Base-by-base conservation (phyloP, 2,888 invertebrate genomes). In the Crepidodera aurea region DNA sequence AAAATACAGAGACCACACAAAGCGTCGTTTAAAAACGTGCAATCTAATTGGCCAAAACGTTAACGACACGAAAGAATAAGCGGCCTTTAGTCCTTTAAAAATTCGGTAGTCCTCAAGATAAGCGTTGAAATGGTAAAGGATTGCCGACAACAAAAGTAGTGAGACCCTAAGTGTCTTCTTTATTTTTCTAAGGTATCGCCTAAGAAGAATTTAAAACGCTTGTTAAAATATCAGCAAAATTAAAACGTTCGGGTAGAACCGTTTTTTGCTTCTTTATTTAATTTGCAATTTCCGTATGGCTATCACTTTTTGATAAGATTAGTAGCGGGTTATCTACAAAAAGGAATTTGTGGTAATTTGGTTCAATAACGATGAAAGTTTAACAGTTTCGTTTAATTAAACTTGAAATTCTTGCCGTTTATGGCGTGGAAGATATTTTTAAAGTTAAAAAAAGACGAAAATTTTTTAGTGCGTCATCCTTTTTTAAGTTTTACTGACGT, bases 1-100 rank as follows among this genome's bases (percentile, higher is more conserved):
- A 32, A 32, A 32, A n/a, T n/a, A n/a, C n/a, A 8, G n/a, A 40
- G 68, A 53, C 68, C 68, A 68, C 68, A 65, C 64, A 62, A 22
- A 50, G 48, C 34, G 53, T 18, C 32, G 18, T 56, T 56, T 40
- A 39, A 46, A 61, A 57, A 64, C 53, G 39, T 57, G 55, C 29
- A 37, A 63, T 65, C 64, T 69, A 67, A 69, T 69, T 69, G 66
- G 69, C 69, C 39, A 62, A 63, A 64, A 69, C 61, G 50, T 51
- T 53, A 59, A 69, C 62, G 63, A 67, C 61, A 60, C 63, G 60
- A 61, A 65, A 67, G 59, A 64, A 67, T 67, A 63, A 60, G 34
- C 56, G 57, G 42, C 32, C 44, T 55, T 22, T 27, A 37, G 8
- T 46, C 13, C 22, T 27, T 57, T 46, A 10, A 37, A 37, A 57